Percentiles rank a stretch among this genome's conserved stretches.
Evolutionary conservation across 2,888 invertebrate species (phyloP).

Genomic region (Taphrorychus bicolor): DNA sequence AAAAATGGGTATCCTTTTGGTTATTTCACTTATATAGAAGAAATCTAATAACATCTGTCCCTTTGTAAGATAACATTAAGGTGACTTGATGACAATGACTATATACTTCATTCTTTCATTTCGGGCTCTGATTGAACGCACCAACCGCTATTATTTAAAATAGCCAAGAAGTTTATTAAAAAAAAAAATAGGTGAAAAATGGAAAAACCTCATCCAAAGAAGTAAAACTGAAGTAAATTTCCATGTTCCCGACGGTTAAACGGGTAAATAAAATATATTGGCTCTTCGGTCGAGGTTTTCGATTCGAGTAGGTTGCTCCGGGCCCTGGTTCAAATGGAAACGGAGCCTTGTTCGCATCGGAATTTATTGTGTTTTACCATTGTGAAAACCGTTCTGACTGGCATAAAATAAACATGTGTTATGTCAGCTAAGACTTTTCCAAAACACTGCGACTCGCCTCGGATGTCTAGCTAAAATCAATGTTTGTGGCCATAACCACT

Average conservation of each 20-base stretch:
- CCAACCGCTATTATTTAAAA: too few relatives aligned
- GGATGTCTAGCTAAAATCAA: not conserved
- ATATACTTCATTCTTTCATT: too few relatives aligned
- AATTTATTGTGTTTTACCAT: slow-evolving; percentile 6
- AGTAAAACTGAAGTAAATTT: slow-evolving; percentile 14
- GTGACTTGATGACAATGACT: too few relatives aligned
- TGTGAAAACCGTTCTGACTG: not conserved
- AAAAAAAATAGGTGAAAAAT: not conserved
- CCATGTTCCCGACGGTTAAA: slow-evolving; percentile 11
- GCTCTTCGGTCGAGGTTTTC: slow-evolving; percentile 2
- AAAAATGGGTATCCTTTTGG: too few relatives aligned
- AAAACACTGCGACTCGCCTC: not conserved
- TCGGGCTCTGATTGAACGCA: too few relatives aligned
- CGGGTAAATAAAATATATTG: slow-evolving; percentile 22
- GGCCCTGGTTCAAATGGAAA: slow-evolving; percentile 8
- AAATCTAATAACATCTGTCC: too few relatives aligned
- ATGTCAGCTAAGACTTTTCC: not conserved
- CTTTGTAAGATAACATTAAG: too few relatives aligned
- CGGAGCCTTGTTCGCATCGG: slow-evolving; percentile 8
- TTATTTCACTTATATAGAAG: too few relatives aligned
- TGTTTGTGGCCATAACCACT: not conserved
- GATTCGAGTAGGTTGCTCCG: slow-evolving; percentile 7
- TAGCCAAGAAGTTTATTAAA: not conserved
- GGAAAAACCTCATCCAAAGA: not conserved
- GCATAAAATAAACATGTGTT: slow-evolving; percentile 23